These are phyloP conservation scores for Irena cyanogastra DNA, from an alignment of 2,113 vertebrate genomes.

Conservation along the genomic window DNA sequence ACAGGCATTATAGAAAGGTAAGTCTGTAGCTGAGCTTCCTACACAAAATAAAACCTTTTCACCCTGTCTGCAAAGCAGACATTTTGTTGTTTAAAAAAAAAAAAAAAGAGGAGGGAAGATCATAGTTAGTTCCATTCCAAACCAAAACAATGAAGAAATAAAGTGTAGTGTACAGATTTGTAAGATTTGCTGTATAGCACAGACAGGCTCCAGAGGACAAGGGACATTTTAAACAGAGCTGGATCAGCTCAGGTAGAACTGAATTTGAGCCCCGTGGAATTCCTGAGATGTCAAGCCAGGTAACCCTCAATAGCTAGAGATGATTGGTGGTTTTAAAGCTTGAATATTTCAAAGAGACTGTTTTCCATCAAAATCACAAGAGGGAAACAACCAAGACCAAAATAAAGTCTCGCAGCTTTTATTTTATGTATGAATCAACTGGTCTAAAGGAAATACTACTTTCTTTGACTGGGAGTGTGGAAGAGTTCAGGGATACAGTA, in stretches of 20 bases:
- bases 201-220: not conserved
- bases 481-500: constrained; percentile 32
- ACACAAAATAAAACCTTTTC: not conserved
- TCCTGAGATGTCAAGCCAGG: not conserved
- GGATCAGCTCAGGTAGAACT: not conserved
- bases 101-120: not conserved
- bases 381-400: constrained; percentile 27
- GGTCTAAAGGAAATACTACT: constrained; percentile 44
- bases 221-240: not conserved
- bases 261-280: not conserved
- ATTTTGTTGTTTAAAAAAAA: not conserved
- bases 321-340: not conserved
- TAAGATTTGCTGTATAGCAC: not conserved
- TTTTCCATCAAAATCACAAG: not conserved
- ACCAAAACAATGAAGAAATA: not conserved
- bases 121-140: not conserved
- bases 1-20: not conserved
- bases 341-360: not conserved
- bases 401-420: constrained; percentile 31
- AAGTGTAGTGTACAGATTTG: not conserved
- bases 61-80: not conserved
- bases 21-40: not conserved
- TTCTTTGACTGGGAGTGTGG: not conserved
- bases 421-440: constrained; percentile 39
- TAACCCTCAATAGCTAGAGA: not conserved